These are phyloP conservation scores for Actias luna DNA, from an alignment of 2,888 invertebrate genomes.

Conservation along the genomic window DNA sequence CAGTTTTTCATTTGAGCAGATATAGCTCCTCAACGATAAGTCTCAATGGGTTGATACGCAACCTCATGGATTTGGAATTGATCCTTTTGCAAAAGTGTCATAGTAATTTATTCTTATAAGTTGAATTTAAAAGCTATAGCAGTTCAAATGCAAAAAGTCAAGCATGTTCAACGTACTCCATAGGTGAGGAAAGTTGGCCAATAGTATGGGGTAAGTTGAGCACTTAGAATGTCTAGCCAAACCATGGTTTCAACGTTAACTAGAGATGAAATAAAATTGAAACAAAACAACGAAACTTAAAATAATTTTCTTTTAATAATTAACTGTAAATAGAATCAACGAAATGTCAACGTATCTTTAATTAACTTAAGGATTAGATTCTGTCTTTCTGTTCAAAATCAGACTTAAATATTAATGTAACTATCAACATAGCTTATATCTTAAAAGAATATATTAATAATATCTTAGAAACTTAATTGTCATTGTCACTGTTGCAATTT, in stretches of 20 bases:
- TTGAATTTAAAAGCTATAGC: slow-evolving; percentile 31
- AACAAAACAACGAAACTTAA: slow-evolving; percentile 4
- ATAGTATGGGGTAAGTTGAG: slow-evolving; percentile 33
- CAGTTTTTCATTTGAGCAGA: slow-evolving; percentile 21
- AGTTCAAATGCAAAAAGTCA: slow-evolving; percentile 31
- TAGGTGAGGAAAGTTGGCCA: slow-evolving; percentile 14
- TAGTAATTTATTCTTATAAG: slow-evolving; percentile 8
- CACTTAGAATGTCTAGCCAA: slow-evolving; percentile 23
- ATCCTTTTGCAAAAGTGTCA: background rate
- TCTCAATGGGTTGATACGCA: slow-evolving; percentile 13
- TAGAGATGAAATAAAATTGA: slow-evolving; percentile 26
- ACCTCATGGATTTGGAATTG: background rate
- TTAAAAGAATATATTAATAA: no score
- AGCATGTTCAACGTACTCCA: slow-evolving; percentile 33
- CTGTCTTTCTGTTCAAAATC: no score
- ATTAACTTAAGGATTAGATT: no score
- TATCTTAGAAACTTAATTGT: no score
- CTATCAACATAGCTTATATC: no score
- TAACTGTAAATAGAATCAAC: no score
- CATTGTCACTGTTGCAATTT: no score
- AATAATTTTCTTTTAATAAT: background rate
- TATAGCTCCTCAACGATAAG: slow-evolving; percentile 24
- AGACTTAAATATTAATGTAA: no score
- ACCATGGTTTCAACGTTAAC: slow-evolving; percentile 20
- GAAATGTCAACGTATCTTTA: no score